A percentile compares a stretch with the other conserved stretches of the same genome.
Evolutionary conservation across 92 coral and sea anemone species (phyloP).

Genomic region (Porites rus): DNA sequence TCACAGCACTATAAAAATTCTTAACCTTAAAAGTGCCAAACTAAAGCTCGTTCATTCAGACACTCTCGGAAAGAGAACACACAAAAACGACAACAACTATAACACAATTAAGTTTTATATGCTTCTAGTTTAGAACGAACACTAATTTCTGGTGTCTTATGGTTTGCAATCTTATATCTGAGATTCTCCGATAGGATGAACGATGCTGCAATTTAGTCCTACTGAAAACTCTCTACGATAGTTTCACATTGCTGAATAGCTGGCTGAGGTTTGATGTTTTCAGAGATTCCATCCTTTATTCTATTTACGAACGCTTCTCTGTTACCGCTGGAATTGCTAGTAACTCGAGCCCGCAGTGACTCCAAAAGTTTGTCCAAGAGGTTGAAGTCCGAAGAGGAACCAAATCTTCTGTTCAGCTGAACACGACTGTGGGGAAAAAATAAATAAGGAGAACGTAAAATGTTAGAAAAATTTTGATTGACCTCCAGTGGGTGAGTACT

Average conservation of each 20-base stretch:
- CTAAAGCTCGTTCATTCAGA: no score
- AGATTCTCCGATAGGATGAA: background rate
- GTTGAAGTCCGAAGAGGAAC: slow-evolving; percentile 57
- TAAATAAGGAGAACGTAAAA: background rate
- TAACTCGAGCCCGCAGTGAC: slow-evolving; percentile 63
- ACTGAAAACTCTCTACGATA: background rate
- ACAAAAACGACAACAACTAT: no score
- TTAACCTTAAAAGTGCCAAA: no score
- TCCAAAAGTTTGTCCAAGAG: slow-evolving; percentile 82
- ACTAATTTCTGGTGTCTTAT: no score
- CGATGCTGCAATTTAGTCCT: background rate
- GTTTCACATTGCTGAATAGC: background rate
- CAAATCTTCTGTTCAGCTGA: slow-evolving; percentile 67
- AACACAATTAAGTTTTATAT: no score
- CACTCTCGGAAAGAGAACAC: no score
- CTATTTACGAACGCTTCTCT: slow-evolving; percentile 35
- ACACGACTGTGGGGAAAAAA: slow-evolving; percentile 69
- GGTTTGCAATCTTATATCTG: no score
- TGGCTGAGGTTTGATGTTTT: slow-evolving; percentile 12
- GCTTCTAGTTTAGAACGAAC: no score
- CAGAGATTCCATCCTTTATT: slow-evolving; percentile 17
- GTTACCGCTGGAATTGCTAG: slow-evolving; percentile 27
- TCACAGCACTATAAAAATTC: no score
- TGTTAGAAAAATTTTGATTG: background rate
- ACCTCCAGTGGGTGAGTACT: background rate